Conservation (phyloP, 2,888 invertebrate genomes). For the Beris morrisii region DNA sequence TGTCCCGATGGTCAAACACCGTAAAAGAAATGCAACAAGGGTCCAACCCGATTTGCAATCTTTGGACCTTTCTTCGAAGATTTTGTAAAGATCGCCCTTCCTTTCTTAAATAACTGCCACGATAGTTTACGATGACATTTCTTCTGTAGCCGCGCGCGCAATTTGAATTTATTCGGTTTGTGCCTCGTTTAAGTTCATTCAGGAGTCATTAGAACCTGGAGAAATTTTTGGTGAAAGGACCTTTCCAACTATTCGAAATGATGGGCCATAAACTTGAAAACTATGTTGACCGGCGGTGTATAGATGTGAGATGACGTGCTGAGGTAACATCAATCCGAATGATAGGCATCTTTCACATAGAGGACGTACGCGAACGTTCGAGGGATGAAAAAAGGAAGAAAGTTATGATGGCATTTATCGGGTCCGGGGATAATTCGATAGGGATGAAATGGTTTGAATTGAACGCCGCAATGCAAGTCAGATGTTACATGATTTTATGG, state of each 20-base stretch:
- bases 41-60: neutral
- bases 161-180: neutral
- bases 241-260: neutral
- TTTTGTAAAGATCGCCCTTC: neutral
- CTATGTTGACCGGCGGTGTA: no score
- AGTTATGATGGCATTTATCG: neutral
- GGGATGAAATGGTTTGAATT: neutral
- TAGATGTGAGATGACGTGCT: neutral
- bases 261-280: neutral
- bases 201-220: conserved; percentile 1
- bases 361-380: neutral
- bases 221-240: neutral
- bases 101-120: neutral
- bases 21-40: neutral
- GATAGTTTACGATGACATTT: conserved; percentile 7
- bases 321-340: neutral
- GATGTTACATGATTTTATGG: conserved; percentile 14
- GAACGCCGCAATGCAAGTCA: neutral
- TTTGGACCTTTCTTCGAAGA: neutral
- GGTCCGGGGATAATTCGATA: neutral
- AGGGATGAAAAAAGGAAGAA: neutral
- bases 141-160: neutral
- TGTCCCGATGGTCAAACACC: no score
- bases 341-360: neutral
- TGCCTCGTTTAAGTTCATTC: conserved; percentile 17